Conservation (phyloP, 35 echinoderm and acorn worm genomes). For the Ptychodera flava region DNA sequence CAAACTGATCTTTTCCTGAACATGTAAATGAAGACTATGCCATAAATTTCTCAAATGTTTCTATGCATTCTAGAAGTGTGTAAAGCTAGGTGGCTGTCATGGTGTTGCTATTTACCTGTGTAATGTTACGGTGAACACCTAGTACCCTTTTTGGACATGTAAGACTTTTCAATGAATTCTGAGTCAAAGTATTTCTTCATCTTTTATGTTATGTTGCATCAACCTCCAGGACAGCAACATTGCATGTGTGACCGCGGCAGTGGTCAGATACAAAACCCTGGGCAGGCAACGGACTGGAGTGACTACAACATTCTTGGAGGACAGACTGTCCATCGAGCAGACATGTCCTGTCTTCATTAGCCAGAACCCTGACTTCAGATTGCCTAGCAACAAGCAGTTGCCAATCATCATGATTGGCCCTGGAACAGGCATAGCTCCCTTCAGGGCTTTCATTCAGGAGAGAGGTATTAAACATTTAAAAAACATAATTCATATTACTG, state of each 20-base stretch:
- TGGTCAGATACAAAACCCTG: conserved; percentile 6
- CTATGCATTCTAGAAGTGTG: too few relatives aligned
- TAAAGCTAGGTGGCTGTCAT: too few relatives aligned
- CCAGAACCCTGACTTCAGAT: conserved; percentile 28
- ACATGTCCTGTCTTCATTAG: conserved; percentile 29
- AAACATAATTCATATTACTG: too few relatives aligned
- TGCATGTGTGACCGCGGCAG: conserved; percentile 22
- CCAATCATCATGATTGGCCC: conserved; percentile 12
- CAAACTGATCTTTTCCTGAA: too few relatives aligned
- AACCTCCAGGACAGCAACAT: conserved; percentile 9
- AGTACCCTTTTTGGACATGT: too few relatives aligned
- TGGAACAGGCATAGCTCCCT: conserved; percentile 24
- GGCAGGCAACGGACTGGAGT: conserved; percentile 11
- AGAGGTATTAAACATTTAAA: conserved; percentile 42
- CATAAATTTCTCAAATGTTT: too few relatives aligned
- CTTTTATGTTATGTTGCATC: too few relatives aligned
- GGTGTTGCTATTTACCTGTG: too few relatives aligned
- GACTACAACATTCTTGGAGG: conserved; percentile 23
- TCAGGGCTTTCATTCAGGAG: conserved; percentile 38
- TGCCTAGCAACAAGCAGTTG: conserved; percentile 5
- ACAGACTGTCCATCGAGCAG: conserved; percentile 12
- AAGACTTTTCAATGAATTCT: too few relatives aligned
- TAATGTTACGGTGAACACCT: too few relatives aligned
- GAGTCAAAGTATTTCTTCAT: too few relatives aligned
- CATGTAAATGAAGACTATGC: too few relatives aligned